Base-by-base conservation (phyloP, 2,888 invertebrate species). In the Argyra leucocephala region DNA sequence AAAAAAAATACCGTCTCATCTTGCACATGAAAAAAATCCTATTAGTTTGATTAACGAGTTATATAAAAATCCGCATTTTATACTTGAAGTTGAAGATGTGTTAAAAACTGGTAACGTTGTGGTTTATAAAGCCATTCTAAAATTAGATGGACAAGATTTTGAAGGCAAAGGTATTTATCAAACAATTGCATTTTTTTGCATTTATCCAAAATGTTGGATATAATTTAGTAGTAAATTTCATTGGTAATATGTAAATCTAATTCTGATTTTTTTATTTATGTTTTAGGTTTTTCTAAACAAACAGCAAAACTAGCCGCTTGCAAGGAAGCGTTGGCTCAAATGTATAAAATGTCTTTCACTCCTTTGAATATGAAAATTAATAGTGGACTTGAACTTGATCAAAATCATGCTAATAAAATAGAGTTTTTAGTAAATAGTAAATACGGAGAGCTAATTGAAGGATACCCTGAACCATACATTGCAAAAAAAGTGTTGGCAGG, bases 41-140 rank as follows among this genome's bases (percentile, higher is more conserved):
- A 48, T 48, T 48, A 48, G 48, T 48, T 48, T 48, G n/a, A 48
- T 48, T 3, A 48, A 48, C 18, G 48, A 48, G 15, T 48, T 48
- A 15, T 48, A 48, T n/a, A 48, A 48, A 48, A 48, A 9, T 3
- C 48, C 48, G 5, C 48, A 48, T 5, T 48, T 48, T 48, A 5
- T 48, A 12, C 48, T 48, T 48, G 48, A 48, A 48, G 48, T 48
- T 48, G 48, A 48, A 48, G 48, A 48, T 48, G 48, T 48, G 18
- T n/a, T 48, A n/a, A 48, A 48, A 48, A 48, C 48, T 48, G 48
- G 48, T 12, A 48, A 48, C 15, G 48, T 48, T 48, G 48, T 48
- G 12, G 48, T 48, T 18, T 48, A 48, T 48, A 48, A 48, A 48
- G 48, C 48, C 5, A 48, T 48, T 48, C n/a, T 48, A 2, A 48